These are phyloP conservation scores for Sminthurides aquaticus DNA, from an alignment of 2,888 invertebrate species.

Conservation along the genomic window DNA sequence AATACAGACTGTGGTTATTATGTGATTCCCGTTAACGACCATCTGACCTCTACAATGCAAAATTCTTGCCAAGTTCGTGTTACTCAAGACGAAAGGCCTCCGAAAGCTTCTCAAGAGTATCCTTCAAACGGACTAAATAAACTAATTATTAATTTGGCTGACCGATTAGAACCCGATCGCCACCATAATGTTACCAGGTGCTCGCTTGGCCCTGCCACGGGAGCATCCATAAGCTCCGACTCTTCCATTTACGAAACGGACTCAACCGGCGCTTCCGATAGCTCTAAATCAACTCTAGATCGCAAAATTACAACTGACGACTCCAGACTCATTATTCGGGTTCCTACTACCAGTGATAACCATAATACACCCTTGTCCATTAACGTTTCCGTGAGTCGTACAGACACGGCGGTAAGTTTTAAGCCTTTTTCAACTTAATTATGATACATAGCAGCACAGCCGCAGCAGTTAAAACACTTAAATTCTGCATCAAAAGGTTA, in stretches of 20 bases:
- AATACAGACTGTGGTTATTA: background rate
- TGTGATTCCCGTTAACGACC: background rate
- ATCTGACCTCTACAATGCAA: background rate
- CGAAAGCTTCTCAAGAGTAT: background rate
- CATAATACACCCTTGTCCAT: background rate
- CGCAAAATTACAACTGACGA: background rate
- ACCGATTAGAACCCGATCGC: background rate
- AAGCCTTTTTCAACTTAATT: too few species aligned
- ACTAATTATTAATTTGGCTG: constrained; percentile 1
- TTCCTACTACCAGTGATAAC: background rate
- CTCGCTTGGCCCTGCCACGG: constrained; percentile 6
- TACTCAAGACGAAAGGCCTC: background rate
- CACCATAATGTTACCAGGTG: constrained; percentile 1
- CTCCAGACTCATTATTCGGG: background rate
- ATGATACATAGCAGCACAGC: too few species aligned
- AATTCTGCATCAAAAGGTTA: too few species aligned
- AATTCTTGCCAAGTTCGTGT: background rate
- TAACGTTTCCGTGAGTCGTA: background rate
- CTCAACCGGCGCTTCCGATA: background rate
- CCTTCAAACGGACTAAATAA: background rate
- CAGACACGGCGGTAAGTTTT: background rate
- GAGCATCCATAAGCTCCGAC: background rate
- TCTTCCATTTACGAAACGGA: too few species aligned
- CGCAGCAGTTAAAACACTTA: too few species aligned
- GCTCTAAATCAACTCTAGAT: background rate